Conservation (phyloP, 2,113 vertebrate species). For the Albula goreensis region DNA sequence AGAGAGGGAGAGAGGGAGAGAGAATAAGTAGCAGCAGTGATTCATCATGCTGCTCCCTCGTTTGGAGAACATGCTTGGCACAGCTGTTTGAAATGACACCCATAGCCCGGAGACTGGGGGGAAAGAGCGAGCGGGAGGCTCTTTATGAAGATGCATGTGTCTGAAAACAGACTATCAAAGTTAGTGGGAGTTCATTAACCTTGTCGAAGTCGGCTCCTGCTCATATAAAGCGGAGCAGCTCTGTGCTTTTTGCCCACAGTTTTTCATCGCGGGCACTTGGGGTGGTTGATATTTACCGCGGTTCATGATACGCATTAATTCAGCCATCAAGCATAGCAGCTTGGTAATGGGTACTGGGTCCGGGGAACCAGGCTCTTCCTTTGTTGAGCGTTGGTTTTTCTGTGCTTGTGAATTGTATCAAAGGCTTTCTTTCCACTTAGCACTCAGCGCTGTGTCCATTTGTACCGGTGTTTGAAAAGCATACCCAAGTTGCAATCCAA, state of each 20-base stretch:
- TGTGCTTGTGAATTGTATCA: no score
- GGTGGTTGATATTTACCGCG: conserved; percentile 53
- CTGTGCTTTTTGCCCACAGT: conserved; percentile 47
- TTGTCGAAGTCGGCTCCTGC: conserved; percentile 54
- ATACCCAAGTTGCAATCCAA: no score
- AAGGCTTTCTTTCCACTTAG: no score
- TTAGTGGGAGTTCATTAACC: conserved; percentile 67
- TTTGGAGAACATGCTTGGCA: conserved; percentile 46
- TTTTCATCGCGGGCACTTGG: conserved; percentile 53
- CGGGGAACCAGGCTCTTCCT: neutral
- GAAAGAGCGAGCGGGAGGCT: conserved; percentile 33
- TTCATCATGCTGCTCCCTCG: conserved; percentile 56
- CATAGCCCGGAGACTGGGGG: conserved; percentile 53
- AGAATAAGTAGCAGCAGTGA: conserved; percentile 25
- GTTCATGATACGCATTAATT: conserved; percentile 56
- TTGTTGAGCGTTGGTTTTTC: no score
- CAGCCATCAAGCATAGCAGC: conserved; percentile 54
- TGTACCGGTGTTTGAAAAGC: no score
- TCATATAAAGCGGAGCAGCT: conserved; percentile 57
- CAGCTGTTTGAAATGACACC: conserved; percentile 60
- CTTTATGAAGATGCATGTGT: conserved; percentile 67
- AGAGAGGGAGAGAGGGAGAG: neutral
- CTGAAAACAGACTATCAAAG: conserved; percentile 62
- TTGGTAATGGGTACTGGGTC: no score
- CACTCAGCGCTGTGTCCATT: no score